Base-by-base conservation (phyloP, 2,113 vertebrate genomes). In the Lepus americanus region DNA sequence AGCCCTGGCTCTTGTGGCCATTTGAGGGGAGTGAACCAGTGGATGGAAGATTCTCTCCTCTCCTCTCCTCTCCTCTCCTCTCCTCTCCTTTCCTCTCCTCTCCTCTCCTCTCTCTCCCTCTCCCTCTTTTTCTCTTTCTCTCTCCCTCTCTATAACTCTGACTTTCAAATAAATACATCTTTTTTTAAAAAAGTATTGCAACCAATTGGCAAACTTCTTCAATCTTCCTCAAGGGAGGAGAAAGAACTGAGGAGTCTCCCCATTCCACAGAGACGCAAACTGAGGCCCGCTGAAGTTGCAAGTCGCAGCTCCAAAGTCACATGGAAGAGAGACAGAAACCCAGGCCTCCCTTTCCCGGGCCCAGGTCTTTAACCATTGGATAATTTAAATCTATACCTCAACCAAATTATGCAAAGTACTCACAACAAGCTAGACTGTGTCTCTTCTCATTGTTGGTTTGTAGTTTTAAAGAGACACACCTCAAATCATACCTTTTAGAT, bases 211-310 rank as follows among this genome's bases (percentile, higher is more conserved):
- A 76, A 31, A 9, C 11, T 22, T 51, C 77, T 88, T 59, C 14
- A 7, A 85, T 92, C 64, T 36, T 89, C 72, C 44, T 9, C 5
- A 11, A 74, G 16, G 51, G 23, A 94, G 44, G 44, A 87, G 59
- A 77, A 77, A 79, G 23, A 53, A 73, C 4, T 4, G 1, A 88
- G 66, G 29, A 22, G 22, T 67, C 27, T 36, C 77, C 17, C 20
- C 70, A 73, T 61, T 80, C 86, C 79, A 64, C 29, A 72, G n/a
- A 92, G 82, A 61, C 19, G 33, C 22, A 89, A 82, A 90, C 6
- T 3, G 16, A 89, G 64, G 79, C 39, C 69, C 25, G 5, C 0
- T 49, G 20, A 78, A 67, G 5, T 51, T 36, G 23, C 49, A 83
- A 64, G 64, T 59, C 10, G 14, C 39, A 76, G 64, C 51, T 72